Conservation (phyloP, 2,888 invertebrate genomes). For the Clepsis dumicolana region DNA sequence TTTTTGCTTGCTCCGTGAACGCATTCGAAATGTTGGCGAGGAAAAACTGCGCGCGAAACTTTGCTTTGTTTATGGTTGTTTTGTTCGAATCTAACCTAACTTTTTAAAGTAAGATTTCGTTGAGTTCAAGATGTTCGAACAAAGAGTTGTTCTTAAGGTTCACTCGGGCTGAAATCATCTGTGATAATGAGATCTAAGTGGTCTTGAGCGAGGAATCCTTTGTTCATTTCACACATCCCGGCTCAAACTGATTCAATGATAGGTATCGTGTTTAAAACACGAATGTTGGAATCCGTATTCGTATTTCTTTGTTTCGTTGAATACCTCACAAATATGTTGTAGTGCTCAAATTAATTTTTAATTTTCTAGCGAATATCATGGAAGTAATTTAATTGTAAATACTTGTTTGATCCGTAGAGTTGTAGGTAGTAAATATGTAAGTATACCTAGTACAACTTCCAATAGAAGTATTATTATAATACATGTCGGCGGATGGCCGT, state of each 20-base stretch:
- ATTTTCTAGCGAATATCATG: no score
- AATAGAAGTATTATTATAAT: no score
- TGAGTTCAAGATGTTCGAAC: constrained; percentile 18
- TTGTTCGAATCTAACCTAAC: constrained; percentile 22
- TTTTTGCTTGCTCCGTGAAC: constrained; percentile 37
- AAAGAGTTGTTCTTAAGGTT: constrained; percentile 20
- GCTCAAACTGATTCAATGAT: background rate
- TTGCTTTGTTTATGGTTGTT: constrained; percentile 29
- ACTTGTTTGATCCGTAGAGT: no score
- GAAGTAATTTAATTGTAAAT: no score
- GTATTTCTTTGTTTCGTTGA: no score
- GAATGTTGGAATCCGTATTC: no score
- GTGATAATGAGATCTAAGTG: constrained; percentile 40
- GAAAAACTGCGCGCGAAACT: constrained; percentile 34
- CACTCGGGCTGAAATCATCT: constrained; percentile 30
- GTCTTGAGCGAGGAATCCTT: constrained; percentile 25
- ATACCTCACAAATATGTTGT: no score
- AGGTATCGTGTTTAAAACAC: no score
- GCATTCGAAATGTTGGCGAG: constrained; percentile 26
- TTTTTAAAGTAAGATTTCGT: constrained; percentile 16
- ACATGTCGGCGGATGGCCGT: no score
- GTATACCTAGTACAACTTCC: no score
- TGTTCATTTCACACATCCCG: constrained; percentile 21
- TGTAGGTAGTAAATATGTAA: no score
- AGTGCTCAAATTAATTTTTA: no score